A percentile compares a stretch with the other conserved stretches of the same genome.
Conservation (phyloP, 2,888 invertebrate species). For the Auanema freiburgensis region DNA sequence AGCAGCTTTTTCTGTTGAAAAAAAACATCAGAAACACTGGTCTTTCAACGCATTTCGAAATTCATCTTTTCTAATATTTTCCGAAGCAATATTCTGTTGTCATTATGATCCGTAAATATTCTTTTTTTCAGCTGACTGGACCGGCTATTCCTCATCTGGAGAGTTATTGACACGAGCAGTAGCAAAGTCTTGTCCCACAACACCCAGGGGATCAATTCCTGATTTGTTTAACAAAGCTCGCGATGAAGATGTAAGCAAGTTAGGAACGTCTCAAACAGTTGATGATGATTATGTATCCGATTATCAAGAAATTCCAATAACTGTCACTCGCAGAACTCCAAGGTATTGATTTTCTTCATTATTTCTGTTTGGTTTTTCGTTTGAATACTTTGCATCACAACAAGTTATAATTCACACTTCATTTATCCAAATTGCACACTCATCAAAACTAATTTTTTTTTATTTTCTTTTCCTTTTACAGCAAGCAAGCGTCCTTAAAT, state of each 20-base stretch:
- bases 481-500: no score
- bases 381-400: constrained; percentile 1
- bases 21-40: no score
- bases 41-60: not conserved
- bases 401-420: not conserved
- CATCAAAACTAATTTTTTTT: not conserved
- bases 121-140: constrained; percentile 43
- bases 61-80: constrained; percentile 4
- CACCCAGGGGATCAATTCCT: constrained; percentile 61
- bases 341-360: constrained; percentile 21
- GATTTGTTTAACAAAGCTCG: constrained; percentile 38
- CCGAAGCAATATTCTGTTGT: not conserved
- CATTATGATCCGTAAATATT: not conserved
- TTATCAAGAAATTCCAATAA: no score
- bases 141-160: constrained; percentile 35
- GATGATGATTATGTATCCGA: constrained; percentile 14
- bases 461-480: not conserved
- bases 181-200: constrained; percentile 59
- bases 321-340: constrained; percentile 30
- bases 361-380: constrained; percentile 12
- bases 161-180: constrained; percentile 26
- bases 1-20: no score
- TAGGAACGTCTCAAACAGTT: constrained; percentile 20
- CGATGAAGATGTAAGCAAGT: constrained; percentile 23
- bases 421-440: not conserved